phyloP scores from a whole-genome alignment of 2,113 vertebrate species.

The Rhinogobius similis region DNA sequence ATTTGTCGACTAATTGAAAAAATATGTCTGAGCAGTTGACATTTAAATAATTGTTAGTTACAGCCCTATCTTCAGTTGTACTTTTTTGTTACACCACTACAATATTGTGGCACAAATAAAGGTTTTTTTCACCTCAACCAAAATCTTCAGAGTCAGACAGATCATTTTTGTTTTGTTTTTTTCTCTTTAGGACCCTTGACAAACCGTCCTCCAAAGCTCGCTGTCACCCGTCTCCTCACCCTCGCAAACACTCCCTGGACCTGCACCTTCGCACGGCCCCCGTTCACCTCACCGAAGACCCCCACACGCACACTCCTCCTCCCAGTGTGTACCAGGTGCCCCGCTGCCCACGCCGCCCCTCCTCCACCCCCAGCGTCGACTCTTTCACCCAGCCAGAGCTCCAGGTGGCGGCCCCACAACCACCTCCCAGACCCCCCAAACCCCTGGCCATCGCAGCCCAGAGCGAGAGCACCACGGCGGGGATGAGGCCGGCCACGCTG shows the following conservation, averaged over 20 bases:
- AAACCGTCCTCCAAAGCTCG: constrained; percentile 20
- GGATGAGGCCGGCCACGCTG: constrained; percentile 19
- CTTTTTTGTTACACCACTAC: too few species aligned
- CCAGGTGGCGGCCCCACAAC: constrained; percentile 31
- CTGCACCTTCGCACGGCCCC: constrained; percentile 52
- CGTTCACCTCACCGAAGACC: neutral
- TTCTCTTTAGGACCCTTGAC: constrained; percentile 8
- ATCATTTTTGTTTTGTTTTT: neutral
- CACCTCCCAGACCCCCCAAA: constrained; percentile 69
- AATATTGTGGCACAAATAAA: too few species aligned
- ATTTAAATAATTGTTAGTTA: too few species aligned
- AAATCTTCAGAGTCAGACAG: too few species aligned
- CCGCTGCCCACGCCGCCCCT: constrained; percentile 19
- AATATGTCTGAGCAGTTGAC: too few species aligned
- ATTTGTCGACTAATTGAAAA: too few species aligned
- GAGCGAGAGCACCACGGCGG: neutral
- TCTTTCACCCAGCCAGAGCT: constrained; percentile 44
- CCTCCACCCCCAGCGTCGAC: constrained; percentile 56
- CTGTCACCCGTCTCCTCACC: constrained; percentile 65
- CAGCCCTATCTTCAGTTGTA: too few species aligned
- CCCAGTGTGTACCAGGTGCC: constrained; percentile 56
- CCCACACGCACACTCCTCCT: neutral
- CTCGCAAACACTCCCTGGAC: constrained; percentile 70
- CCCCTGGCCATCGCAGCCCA: constrained; percentile 26
- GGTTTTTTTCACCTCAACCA: too few species aligned